Conservation (phyloP, 2,797 vertebrate species). For the Malacoraja senta region DNA sequence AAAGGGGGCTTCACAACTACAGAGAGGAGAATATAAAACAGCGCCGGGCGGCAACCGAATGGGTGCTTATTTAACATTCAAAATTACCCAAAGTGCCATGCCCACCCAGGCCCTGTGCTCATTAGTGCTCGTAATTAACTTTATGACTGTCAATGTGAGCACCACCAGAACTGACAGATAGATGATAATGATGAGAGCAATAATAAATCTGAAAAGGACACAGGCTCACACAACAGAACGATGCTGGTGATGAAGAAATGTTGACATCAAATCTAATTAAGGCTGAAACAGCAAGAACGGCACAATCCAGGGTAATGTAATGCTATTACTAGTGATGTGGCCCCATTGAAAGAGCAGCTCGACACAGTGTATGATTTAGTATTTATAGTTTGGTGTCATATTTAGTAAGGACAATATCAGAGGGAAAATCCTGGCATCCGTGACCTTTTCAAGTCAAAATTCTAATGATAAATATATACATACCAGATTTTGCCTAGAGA, state of each 20-base stretch:
- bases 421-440: conserved; percentile 69
- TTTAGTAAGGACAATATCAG: conserved; percentile 64
- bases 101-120: conserved; percentile 77
- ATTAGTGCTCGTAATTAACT: conserved; percentile 80
- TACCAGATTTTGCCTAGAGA: conserved; percentile 74
- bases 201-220: conserved; percentile 83
- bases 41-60: conserved; percentile 28
- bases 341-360: conserved; percentile 59
- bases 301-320: conserved; percentile 62
- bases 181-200: conserved; percentile 67
- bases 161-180: conserved; percentile 76
- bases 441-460: conserved; percentile 67
- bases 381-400: conserved; percentile 64
- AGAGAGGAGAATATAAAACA: conserved; percentile 37
- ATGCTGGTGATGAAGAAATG: conserved; percentile 76
- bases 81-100: conserved; percentile 68
- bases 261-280: conserved; percentile 88
- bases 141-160: conserved; percentile 76
- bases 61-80: conserved; percentile 45
- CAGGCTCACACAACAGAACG: conserved; percentile 59
- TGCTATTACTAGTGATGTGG: conserved; percentile 64
- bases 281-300: conserved; percentile 56
- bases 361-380: conserved; percentile 56
- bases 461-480: conserved; percentile 71
- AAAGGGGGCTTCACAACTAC: conserved; percentile 50